phyloP scores from a whole-genome alignment of 2,797 vertebrate genomes.

The Eulemur coronatus region DNA sequence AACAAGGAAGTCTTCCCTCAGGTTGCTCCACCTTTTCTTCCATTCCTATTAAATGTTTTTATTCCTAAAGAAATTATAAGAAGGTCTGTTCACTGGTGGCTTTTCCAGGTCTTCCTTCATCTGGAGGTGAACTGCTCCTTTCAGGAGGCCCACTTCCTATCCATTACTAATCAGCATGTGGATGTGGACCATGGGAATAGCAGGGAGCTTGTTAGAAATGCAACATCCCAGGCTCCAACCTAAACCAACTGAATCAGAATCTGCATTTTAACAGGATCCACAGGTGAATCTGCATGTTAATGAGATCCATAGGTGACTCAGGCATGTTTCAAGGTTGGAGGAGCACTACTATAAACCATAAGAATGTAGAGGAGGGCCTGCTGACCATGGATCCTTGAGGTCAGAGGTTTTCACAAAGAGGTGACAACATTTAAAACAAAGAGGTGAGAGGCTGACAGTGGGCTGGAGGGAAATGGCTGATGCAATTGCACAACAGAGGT shows the following conservation, averaged over 20 bases:
- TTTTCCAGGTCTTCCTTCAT: background rate
- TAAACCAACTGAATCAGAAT: background rate
- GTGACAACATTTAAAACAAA: background rate
- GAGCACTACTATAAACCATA: background rate
- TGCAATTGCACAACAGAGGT: background rate
- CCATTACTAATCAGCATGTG: background rate
- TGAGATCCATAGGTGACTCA: background rate
- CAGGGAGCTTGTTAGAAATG: background rate
- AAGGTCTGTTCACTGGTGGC: background rate
- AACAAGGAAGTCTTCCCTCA: slow-evolving; percentile 1
- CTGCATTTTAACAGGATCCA: background rate
- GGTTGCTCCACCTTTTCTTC: background rate
- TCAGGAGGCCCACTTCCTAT: background rate
- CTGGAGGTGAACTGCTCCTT: background rate
- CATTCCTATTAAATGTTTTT: background rate
- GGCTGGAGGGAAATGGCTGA: background rate
- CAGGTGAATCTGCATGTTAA: background rate
- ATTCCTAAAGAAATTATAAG: background rate
- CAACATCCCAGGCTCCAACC: background rate
- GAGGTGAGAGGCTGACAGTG: background rate
- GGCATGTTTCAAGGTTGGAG: background rate
- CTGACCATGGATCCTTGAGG: background rate
- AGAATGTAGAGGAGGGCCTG: background rate
- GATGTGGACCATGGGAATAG: background rate
- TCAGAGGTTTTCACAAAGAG: background rate